phyloP scores from a whole-genome alignment of 2,797 vertebrate genomes.

The Apodemus agrarius region DNA sequence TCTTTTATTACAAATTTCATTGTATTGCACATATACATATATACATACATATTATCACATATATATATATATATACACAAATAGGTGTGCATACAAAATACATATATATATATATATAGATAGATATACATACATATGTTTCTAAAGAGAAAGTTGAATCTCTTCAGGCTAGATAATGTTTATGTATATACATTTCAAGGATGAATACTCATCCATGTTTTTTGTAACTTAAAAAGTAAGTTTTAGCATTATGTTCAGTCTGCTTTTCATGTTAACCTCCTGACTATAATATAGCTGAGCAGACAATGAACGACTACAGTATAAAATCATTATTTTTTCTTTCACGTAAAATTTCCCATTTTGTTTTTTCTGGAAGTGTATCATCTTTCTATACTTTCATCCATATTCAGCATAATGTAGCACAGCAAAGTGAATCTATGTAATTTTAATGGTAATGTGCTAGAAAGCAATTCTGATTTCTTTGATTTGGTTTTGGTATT shows the following conservation, averaged over 20 bases:
- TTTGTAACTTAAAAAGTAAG: conserved; percentile 40
- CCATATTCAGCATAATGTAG: conserved; percentile 86
- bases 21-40: not conserved
- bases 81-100: too few relatives aligned
- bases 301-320: not conserved
- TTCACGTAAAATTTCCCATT: conserved; percentile 82
- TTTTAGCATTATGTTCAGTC: conserved; percentile 77
- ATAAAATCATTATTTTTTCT: not conserved
- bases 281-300: rapidly evolving
- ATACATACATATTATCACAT: too few relatives aligned
- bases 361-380: not conserved
- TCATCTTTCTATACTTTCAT: conserved; percentile 93
- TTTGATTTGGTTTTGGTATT: conserved; percentile 89
- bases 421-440: conserved; percentile 84
- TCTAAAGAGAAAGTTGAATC: too few relatives aligned
- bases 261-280: conserved; percentile 25
- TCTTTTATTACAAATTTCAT: not conserved
- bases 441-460: conserved; percentile 86
- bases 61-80: too few relatives aligned
- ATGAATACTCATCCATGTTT: not conserved
- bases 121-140: not conserved
- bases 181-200: not conserved
- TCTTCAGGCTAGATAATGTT: too few relatives aligned
- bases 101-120: not conserved
- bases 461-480: conserved; percentile 87